Evolutionary conservation across 1,140 invertebrate genomes (phyloP).

Genomic region (Myzus persicae): DNA sequence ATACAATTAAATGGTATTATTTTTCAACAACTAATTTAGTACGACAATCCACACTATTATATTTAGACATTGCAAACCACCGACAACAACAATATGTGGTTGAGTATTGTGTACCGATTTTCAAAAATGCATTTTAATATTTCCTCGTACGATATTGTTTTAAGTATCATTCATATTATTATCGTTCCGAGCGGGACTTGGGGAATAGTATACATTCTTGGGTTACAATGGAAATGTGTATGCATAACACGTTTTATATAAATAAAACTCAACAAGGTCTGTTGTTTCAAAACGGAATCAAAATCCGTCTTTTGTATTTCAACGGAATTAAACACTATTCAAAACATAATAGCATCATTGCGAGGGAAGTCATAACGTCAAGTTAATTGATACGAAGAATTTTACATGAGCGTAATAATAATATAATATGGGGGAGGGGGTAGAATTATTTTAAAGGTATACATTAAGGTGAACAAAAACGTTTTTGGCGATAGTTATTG

Average conservation of each 20-base stretch:
- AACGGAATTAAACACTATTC: neutral
- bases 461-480: neutral
- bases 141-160: neutral
- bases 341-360: neutral
- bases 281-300: neutral
- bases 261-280: conserved; percentile 2
- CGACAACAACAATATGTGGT: neutral
- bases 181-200: neutral
- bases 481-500: neutral
- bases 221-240: conserved; percentile 15
- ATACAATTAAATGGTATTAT: no score
- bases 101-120: neutral
- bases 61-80: no score
- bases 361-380: neutral
- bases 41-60: neutral
- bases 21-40: neutral
- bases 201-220: neutral
- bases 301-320: conserved; percentile 1
- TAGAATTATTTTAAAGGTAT: neutral
- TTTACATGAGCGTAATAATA: neutral
- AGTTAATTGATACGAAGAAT: neutral
- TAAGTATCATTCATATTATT: neutral
- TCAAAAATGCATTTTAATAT: neutral
- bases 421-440: neutral
- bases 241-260: neutral